Percentiles rank a stretch among this genome's conserved stretches.
Evolutionary conservation across 2,797 vertebrate species (phyloP).

Genomic region (Setipinna tenuifilis): DNA sequence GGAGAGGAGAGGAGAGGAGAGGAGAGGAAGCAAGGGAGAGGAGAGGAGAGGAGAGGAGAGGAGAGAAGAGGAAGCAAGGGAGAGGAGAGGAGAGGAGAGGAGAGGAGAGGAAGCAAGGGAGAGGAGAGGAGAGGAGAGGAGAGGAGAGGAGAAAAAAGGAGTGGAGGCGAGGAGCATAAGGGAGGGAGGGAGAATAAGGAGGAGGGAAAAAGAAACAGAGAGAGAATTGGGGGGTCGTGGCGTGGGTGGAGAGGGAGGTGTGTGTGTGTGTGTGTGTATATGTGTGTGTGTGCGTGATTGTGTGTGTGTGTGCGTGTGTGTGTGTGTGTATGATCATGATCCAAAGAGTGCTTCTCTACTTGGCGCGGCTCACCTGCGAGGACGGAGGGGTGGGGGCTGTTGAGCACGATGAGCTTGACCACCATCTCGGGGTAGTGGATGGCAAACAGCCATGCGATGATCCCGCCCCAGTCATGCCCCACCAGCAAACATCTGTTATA

Average conservation of each 20-base stretch:
- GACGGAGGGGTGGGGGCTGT: slow-evolving; percentile 95
- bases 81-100: not conserved
- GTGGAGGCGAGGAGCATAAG: too few species aligned
- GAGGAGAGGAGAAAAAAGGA: not conserved
- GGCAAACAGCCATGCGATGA: slow-evolving; percentile 94
- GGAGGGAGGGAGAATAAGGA: too few species aligned
- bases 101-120: too few species aligned
- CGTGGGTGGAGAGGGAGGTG: too few species aligned
- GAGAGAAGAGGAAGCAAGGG: not conserved
- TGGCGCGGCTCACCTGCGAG: slow-evolving; percentile 67
- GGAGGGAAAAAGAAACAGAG: too few species aligned
- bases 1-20: not conserved
- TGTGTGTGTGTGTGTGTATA: too few species aligned
- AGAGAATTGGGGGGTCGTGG: too few species aligned
- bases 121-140: not conserved
- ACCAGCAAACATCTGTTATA: slow-evolving; percentile 96
- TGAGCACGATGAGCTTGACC: slow-evolving; percentile 93
- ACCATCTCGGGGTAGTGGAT: slow-evolving; percentile 98
- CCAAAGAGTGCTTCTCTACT: not conserved
- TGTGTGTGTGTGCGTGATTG: too few species aligned
- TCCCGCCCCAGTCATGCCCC: slow-evolving; percentile 97
- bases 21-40: not conserved
- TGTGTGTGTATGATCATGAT: not conserved
- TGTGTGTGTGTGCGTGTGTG: not conserved
- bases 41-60: slow-evolving; percentile 14